These are phyloP conservation scores for Brachyrhaphis roseni DNA, from an alignment of 2,797 vertebrate genomes.

Conservation along the genomic window DNA sequence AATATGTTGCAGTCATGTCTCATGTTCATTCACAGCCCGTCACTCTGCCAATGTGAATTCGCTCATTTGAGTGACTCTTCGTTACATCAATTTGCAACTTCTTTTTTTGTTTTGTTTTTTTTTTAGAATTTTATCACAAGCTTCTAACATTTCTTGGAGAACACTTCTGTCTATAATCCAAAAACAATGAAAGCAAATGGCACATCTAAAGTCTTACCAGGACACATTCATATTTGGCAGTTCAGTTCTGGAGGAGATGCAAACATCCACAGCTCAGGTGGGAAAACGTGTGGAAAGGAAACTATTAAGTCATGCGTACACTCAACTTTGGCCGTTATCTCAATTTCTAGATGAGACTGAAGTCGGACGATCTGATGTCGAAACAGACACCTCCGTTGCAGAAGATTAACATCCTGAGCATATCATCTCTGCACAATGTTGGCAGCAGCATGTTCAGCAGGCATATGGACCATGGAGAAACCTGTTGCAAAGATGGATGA, in stretches of 20 bases:
- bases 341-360: neutral
- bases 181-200: neutral
- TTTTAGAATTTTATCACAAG: too few species aligned
- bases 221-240: too few species aligned
- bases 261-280: too few species aligned
- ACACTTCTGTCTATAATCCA: too few species aligned
- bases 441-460: neutral
- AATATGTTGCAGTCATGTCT: constrained; percentile 51
- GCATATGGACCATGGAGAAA: too few species aligned
- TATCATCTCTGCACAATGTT: neutral
- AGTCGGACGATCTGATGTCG: neutral
- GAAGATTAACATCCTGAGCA: neutral
- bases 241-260: too few species aligned
- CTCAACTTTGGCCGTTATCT: neutral
- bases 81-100: neutral
- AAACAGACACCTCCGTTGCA: neutral
- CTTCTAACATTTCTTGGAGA: too few species aligned
- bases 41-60: constrained; percentile 37
- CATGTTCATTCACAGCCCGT: constrained; percentile 54
- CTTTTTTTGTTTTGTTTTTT: too few species aligned
- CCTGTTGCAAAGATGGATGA: neutral
- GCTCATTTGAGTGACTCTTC: constrained; percentile 47
- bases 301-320: neutral
- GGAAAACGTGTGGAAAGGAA: neutral
- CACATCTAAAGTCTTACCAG: neutral